Percentiles rank a stretch among this genome's conserved stretches.
Conservation (phyloP, 2,797 vertebrate genomes). For the Pangasius sanitwongsei region DNA sequence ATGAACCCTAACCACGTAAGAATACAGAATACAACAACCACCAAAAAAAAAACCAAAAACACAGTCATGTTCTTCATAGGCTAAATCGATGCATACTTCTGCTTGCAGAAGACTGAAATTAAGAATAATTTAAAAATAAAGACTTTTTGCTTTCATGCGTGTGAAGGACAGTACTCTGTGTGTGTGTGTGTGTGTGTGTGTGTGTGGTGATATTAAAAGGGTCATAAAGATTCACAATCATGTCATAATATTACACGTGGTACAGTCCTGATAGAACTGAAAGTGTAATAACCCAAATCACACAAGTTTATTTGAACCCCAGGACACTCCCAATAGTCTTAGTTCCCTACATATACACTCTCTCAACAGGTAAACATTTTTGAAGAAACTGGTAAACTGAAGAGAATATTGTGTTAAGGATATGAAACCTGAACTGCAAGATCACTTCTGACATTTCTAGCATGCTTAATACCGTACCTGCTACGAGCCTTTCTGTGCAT, state of each 20-base stretch:
- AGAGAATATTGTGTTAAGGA: background rate
- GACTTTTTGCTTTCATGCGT: background rate
- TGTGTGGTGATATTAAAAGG: background rate
- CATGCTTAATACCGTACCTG: background rate
- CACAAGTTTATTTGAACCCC: background rate
- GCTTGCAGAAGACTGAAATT: background rate
- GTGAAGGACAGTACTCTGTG: background rate
- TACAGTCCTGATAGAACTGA: background rate
- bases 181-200: background rate
- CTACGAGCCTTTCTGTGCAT: background rate
- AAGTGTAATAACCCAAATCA: background rate
- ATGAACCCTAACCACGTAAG: background rate
- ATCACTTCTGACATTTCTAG: background rate
- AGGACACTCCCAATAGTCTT: too few species aligned
- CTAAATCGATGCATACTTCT: background rate
- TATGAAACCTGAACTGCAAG: background rate
- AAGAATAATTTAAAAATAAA: background rate
- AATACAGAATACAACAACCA: background rate
- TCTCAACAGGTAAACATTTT: background rate
- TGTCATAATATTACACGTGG: background rate
- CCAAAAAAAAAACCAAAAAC: too few species aligned
- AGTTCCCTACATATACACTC: background rate
- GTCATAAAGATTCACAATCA: background rate
- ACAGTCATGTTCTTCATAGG: constrained; percentile 14
- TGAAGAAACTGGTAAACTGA: background rate